phyloP scores from a whole-genome alignment of 2,797 vertebrate genomes.

The Uromys caudimaculatus region DNA sequence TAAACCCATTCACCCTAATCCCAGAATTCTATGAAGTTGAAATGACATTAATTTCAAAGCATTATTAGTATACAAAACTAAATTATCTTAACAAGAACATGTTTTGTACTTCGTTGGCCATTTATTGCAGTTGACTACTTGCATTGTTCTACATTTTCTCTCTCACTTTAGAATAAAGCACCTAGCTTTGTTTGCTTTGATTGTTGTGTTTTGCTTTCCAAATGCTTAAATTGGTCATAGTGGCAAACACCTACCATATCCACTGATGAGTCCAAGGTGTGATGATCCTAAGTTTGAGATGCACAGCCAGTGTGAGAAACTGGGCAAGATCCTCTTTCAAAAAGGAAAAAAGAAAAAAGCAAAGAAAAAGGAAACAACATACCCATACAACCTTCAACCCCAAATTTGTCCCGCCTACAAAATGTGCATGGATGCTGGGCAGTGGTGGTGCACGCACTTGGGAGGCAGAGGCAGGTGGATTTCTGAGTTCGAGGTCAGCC shows the following conservation, averaged over 20 bases:
- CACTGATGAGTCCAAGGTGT: background rate
- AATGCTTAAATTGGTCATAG: background rate
- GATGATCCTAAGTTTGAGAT: background rate
- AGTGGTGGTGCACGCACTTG: background rate
- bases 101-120: background rate
- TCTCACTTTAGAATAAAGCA: background rate
- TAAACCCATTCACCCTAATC: background rate
- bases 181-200: background rate
- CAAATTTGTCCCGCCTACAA: background rate
- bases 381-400: too few relatives aligned
- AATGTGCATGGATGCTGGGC: background rate
- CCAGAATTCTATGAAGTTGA: constrained; percentile 21
- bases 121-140: background rate
- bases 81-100: constrained; percentile 4
- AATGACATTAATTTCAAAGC: constrained; percentile 53
- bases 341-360: background rate
- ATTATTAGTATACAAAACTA: background rate
- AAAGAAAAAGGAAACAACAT: background rate
- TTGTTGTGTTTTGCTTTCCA: background rate
- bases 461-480: too few relatives aligned
- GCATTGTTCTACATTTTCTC: constrained; percentile 7
- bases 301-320: background rate
- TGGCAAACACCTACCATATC: background rate
- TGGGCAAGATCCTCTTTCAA: background rate
- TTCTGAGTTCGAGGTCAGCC: too few relatives aligned